These are phyloP conservation scores for Poeciliopsis presidionis DNA, from an alignment of 2,797 vertebrate genomes.

Conservation along the genomic window DNA sequence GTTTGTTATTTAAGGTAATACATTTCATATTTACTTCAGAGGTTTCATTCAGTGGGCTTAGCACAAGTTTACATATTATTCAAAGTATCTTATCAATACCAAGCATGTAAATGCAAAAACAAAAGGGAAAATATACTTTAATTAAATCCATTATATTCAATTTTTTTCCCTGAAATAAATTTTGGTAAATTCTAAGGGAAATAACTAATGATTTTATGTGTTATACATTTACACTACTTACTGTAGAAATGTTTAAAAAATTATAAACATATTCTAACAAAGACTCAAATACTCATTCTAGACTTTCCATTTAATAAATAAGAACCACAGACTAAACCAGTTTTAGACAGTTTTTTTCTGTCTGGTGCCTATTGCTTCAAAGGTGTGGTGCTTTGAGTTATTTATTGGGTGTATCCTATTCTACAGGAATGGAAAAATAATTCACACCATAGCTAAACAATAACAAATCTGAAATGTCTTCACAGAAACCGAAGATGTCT, in stretches of 20 bases:
- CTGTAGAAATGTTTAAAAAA: not conserved
- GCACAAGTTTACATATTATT: not conserved
- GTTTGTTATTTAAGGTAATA: too few relatives aligned
- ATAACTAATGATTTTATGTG: not conserved
- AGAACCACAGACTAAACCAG: not conserved
- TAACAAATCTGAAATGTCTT: not conserved
- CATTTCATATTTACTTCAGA: not conserved
- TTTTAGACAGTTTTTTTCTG: not conserved
- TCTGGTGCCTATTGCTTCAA: not conserved
- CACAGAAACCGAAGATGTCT: slow-evolving; percentile 11
- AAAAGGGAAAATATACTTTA: not conserved
- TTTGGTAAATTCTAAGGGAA: not conserved
- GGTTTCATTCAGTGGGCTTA: not conserved
- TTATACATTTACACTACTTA: not conserved
- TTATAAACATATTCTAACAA: not conserved
- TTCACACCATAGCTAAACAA: not conserved
- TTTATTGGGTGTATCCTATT: not conserved
- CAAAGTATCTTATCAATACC: not conserved
- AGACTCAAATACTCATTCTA: not conserved
- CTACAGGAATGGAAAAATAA: not conserved
- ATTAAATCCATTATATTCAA: not conserved
- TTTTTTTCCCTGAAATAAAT: not conserved
- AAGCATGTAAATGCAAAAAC: not conserved
- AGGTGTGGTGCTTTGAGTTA: not conserved
- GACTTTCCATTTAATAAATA: not conserved